Percentiles rank a stretch among this genome's conserved stretches.
Conservation (phyloP, 2,797 vertebrate species). For the Cynopterus sphinx region DNA sequence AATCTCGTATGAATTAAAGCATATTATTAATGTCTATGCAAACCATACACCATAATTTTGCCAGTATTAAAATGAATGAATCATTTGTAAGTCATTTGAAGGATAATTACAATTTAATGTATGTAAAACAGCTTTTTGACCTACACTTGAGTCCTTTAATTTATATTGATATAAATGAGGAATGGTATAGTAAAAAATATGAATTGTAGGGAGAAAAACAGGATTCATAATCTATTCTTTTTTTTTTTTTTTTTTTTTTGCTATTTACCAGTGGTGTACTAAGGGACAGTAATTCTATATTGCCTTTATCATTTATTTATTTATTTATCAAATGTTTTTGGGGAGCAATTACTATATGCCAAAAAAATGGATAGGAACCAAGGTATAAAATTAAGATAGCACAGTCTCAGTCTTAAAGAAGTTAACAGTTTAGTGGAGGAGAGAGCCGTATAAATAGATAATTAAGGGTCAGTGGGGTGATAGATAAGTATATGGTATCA, state of each 20-base stretch:
- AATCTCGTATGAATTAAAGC: constrained; percentile 46
- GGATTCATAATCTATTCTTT: not conserved
- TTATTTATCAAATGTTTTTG: not conserved
- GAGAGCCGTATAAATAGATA: not conserved
- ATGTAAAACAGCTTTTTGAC: constrained; percentile 51
- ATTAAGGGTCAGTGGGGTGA: not conserved
- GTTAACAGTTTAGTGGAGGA: not conserved
- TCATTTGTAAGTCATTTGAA: constrained; percentile 54
- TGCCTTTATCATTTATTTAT: not conserved
- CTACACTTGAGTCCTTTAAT: not conserved
- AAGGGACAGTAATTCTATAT: not conserved
- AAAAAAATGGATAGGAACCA: not conserved
- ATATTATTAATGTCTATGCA: constrained; percentile 53
- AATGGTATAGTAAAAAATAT: constrained; percentile 12
- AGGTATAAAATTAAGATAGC: not conserved
- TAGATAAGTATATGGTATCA: not conserved
- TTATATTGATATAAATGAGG: not conserved
- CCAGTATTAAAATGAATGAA: constrained; percentile 38
- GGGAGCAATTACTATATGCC: not conserved
- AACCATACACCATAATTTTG: constrained; percentile 49
- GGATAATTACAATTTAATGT: constrained; percentile 57
- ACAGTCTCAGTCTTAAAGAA: not conserved
- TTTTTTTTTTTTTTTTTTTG: not conserved
- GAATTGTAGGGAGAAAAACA: not conserved
- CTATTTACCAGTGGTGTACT: not conserved